phyloP scores from a whole-genome alignment of 2,113 vertebrate genomes.

The Ochotona princeps region DNA sequence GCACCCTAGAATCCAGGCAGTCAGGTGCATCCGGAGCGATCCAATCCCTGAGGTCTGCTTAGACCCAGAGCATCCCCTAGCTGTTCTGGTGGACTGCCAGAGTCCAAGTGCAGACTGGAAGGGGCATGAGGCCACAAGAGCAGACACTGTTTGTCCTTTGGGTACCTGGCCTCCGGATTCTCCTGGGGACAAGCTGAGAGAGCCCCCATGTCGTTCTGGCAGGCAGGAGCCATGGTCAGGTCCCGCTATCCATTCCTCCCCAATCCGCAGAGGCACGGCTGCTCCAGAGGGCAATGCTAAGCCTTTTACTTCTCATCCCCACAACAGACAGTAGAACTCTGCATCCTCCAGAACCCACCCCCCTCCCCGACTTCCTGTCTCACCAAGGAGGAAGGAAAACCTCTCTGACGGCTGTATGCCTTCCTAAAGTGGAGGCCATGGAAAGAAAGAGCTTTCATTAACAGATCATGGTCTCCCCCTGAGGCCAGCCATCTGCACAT shows the following conservation, averaged over 20 bases:
- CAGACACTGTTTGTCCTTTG: neutral
- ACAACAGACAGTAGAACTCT: neutral
- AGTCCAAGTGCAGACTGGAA: neutral
- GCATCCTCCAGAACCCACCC: too few relatives aligned
- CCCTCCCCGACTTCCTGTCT: neutral
- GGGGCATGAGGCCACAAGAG: neutral
- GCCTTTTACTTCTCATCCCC: neutral
- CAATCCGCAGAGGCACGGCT: neutral
- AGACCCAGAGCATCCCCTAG: neutral
- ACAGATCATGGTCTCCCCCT: neutral
- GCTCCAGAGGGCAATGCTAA: neutral
- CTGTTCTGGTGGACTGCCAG: neutral
- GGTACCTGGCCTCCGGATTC: neutral
- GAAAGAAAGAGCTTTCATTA: neutral
- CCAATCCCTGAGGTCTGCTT: neutral
- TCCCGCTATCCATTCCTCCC: neutral
- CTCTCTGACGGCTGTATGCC: neutral
- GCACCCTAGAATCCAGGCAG: neutral
- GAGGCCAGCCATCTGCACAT: too few relatives aligned
- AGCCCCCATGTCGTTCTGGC: neutral
- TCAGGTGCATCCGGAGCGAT: neutral
- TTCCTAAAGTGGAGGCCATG: neutral
- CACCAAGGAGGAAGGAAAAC: neutral
- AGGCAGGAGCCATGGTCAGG: neutral
- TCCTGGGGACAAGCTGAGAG: neutral